Base-by-base conservation (phyloP, 2,797 vertebrate genomes). In the Podarcis lilfordi region DNA sequence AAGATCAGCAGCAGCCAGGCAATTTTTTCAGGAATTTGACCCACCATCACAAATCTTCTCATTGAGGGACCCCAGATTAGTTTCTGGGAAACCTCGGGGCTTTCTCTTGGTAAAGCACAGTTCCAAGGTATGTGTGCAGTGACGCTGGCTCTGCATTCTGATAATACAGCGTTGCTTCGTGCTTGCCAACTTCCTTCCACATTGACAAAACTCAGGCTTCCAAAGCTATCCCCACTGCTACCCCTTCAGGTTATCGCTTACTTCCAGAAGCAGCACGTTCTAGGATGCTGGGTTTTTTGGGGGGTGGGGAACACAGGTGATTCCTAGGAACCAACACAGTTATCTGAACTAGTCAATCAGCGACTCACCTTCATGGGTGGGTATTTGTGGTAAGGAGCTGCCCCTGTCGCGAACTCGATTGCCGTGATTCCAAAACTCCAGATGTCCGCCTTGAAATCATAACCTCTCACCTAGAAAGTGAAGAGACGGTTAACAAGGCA, bases 381-480 rank as follows among this genome's bases (percentile, higher is more conserved):
- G 77, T 98, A 99, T 96, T 99, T 99, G 94, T 99, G 98, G 92
- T 99, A 99, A 50, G 98, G 98, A 89, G 98, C 98, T 27, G 98
- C 98, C 50, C 98, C 98, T 0, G 98, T 98, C 50, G 98, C 98
- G 90, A 99, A 95, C 93, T 99, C 98, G 3, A 99, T 99, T n/a
- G 98, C 98, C 3, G 98, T 99, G 93, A 99, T 99, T 55, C 98
- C 98, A 91, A 99, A 99, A 95, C 98, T 99, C 98, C 98, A 99
- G 94, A 99, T 98, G 93, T 99, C 98, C 32, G 98, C 98, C 96
- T 99, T 99, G 96, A 98, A 99, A 95, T 99, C 98, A 13, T 99
- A 99, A 83, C 98, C 98, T 87, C 98, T 97, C 80, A 99, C 98
- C 98, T 99, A 95, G 17, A 92, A 94, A 91, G 91, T 0, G 89